Base-by-base conservation (phyloP, 1,140 invertebrate species). In the Parapsyche elsis region DNA sequence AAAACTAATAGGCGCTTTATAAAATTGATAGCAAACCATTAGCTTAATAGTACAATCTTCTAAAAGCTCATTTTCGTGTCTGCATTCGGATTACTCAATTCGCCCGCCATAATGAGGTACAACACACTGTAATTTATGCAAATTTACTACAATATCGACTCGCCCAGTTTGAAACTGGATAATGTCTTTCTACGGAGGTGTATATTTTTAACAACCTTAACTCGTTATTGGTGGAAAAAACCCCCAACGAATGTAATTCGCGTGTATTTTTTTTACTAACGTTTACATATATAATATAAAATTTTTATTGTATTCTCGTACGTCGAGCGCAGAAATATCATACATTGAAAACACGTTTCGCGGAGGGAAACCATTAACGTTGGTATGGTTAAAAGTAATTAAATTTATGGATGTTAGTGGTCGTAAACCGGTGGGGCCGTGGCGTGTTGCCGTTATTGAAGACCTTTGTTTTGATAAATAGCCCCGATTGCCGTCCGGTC, bases 391-490 rank as follows among this genome's bases (percentile, higher is more conserved):
- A 53, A 53, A 73, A 80, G 78, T 44, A 80, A 57, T 74, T 80
- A 80, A 80, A 80, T 80, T 80, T 75, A 80, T 76, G 71, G 26
- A 78, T 16, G 57, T 78, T 38, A 23, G 30, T 38, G 30, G 30
- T 38, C 30, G 30, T 38, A 38, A 38, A 38, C 76, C 76, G 76
- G 30, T 67, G 14, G 59, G 23, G 70, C 38, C 30, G 26, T 67
- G 45, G 77, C 67, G 12, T 16, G 23, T 19, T 12, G 71, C 49
- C 59, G 57, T 70, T 79, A 71, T 79, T 79, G 70, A 71, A 71
- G 77, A 71, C 70, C 77, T 79, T 53, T 79, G 61, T 71, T 80
- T 80, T 80, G 78, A 80, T 80, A 74, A 80, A 80, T 80, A 73
- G 78, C 71, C 78, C 30, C 26, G 71, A 73, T 73, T 71, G 78